These are phyloP conservation scores for Terrapene triunguis DNA, from an alignment of 2,113 vertebrate species.

Conservation along the genomic window DNA sequence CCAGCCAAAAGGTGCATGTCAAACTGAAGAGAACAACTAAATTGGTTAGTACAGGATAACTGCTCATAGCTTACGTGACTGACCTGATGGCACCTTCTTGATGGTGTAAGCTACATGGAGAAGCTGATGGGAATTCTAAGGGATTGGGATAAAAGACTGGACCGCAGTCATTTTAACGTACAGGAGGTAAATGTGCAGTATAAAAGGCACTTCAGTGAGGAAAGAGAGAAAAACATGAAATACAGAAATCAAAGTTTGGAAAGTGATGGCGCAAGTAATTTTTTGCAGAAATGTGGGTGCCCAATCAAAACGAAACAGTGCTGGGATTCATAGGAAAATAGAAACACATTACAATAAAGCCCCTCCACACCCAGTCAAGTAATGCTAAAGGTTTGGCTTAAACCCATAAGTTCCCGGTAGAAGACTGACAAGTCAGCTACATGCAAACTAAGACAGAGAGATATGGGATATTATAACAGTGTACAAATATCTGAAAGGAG, in stretches of 20 bases:
- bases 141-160: not conserved
- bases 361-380: conserved; percentile 7
- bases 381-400: not conserved
- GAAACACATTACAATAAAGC: conserved; percentile 40
- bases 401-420: not conserved
- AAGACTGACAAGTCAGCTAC: not conserved
- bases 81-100: not conserved
- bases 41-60: conserved; percentile 10
- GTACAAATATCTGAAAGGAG: not conserved
- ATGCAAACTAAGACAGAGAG: not conserved
- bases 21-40: conserved; percentile 54
- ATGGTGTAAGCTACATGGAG: not conserved
- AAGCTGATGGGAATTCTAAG: not conserved
- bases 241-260: not conserved
- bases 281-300: conserved; percentile 52
- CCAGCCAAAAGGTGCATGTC: conserved; percentile 25
- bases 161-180: not conserved
- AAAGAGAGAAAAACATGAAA: not conserved
- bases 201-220: accelerated
- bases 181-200: not conserved
- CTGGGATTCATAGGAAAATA: conserved; percentile 46
- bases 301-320: conserved; percentile 54
- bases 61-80: not conserved
- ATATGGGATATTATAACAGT: not conserved
- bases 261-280: conserved; percentile 24